Evolutionary conservation across 2,113 vertebrate species (phyloP).

Genomic region (Serinus canaria): DNA sequence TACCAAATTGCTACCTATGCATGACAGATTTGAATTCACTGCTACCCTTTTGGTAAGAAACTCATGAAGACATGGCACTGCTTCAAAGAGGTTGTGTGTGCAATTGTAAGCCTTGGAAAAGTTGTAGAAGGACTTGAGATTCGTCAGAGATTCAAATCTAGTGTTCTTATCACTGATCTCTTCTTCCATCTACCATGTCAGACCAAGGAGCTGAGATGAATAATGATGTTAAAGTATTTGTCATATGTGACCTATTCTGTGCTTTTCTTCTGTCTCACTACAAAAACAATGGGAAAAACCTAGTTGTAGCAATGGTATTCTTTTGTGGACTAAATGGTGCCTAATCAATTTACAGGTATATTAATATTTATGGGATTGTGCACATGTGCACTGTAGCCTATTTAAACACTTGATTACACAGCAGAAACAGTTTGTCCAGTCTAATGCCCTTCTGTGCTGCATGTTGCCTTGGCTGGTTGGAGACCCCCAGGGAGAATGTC

Average conservation of each 20-base stretch:
- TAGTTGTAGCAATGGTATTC: neutral
- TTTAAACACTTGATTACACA: slow-evolving; percentile 19
- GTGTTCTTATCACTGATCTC: neutral
- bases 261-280: neutral
- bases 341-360: neutral
- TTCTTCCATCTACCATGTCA: neutral
- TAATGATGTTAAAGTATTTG: neutral
- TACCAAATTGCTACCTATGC: neutral
- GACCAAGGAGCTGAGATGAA: neutral
- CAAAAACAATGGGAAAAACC: neutral
- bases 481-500: neutral
- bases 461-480: neutral
- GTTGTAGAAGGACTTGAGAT: neutral
- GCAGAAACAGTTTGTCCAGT: neutral
- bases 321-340: neutral
- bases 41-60: neutral
- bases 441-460: neutral
- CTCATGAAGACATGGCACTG: neutral
- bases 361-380: neutral
- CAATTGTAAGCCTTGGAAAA: neutral
- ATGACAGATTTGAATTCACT: neutral
- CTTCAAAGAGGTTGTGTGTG: neutral
- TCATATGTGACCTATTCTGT: neutral
- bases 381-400: neutral
- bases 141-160: neutral